Evolutionary conservation across 2,113 vertebrate species (phyloP), one percentile per base, ranked within the genome.

Genomic region (Amblyornis subalaris): DNA sequence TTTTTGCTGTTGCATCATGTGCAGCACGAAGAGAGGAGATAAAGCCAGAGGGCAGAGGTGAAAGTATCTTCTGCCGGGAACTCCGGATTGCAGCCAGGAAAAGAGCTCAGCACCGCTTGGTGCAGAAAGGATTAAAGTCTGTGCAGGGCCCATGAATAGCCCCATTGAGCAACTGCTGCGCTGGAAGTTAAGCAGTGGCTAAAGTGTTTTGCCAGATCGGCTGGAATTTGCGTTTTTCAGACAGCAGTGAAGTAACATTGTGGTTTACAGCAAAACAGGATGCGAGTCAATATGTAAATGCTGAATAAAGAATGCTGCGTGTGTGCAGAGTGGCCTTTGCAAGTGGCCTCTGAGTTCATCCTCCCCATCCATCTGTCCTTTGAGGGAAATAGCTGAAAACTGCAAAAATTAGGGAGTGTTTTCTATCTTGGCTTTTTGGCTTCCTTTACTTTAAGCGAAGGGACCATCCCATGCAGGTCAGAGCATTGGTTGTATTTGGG

Each of bases 401-500:
- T 90, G 64, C n/a, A 90, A 84, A 87, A 81, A 70, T 44, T 61
- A 38, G 72, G 78, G 55, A 61, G 71, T 9, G 23, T 85, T 88
- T 85, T 73, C 38, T 57, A 11, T 70, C 76, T 89, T 95, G 73
- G 85, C 45, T 90, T 92, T 88, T 75, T 75, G 75, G 55, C 83
- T 93, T 95, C 79, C 96, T 97, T 60, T 97, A 94, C 91, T 95
- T 93, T 88, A 93, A 96, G 96, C 23, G 28, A 89, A 79, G 35
- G 48, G 89, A 93, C 50, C 42, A 67, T 97, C 97, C 97, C 86
- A 83, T 90, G 44, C 36, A 14, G 78, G 93, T 94, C 91, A 90
- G 78, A 92, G 61, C 55, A n/a, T 86, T 66, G 55, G 94, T 89
- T 96, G 94, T 96, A 96, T 97, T 96, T 93, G 96, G 98, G 98